These are phyloP conservation scores for Catonia carolina DNA, from an alignment of 2,888 invertebrate genomes.

Conservation along the genomic window DNA sequence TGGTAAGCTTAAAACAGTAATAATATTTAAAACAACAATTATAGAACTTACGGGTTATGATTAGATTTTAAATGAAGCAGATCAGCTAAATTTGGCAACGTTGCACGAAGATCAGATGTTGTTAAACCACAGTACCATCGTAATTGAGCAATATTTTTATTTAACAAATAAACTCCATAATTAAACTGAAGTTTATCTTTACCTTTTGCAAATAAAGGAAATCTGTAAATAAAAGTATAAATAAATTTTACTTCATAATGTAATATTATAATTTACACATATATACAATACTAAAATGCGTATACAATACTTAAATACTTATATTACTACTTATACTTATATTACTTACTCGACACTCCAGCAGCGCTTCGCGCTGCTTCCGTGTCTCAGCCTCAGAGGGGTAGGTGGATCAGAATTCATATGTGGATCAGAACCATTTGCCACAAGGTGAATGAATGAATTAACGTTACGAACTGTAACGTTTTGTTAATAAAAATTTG, in stretches of 20 bases:
- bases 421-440: no score
- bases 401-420: no score
- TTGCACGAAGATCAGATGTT: conserved; percentile 67
- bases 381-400: no score
- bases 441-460: no score
- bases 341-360: no score
- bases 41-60: conserved; percentile 22
- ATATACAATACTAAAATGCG: no score
- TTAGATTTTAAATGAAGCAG: conserved; percentile 39
- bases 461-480: no score
- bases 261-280: no score
- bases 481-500: no score
- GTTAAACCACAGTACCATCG: conserved; percentile 67
- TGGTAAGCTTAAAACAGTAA: not conserved
- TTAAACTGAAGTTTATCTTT: conserved; percentile 74
- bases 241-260: conserved; percentile 5
- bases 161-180: conserved; percentile 85
- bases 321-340: no score
- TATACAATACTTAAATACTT: not conserved
- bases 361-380: no score
- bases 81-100: conserved; percentile 64
- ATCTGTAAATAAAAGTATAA: conserved; percentile 49
- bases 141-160: conserved; percentile 91
- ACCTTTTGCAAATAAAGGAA: conserved; percentile 73
- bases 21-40: not conserved